Base-by-base conservation (phyloP, 2,797 vertebrate genomes). In the Amblyopsis hoosieri region DNA sequence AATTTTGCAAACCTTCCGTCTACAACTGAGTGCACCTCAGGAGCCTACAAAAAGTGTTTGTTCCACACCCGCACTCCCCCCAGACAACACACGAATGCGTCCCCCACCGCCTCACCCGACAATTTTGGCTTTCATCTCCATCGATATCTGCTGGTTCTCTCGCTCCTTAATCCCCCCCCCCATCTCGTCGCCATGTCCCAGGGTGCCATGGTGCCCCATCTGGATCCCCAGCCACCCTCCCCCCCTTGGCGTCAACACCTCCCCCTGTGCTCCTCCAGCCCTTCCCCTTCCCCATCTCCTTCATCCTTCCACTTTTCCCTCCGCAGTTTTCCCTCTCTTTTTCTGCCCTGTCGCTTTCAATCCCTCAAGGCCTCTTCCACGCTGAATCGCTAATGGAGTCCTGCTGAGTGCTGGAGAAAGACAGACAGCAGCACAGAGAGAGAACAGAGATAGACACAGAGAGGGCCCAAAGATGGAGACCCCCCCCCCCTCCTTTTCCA, bases 341-440 rank as follows among this genome's bases (percentile, higher is more conserved):
- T 91, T 90, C 87, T 89, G 84, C 89, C 85, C 89, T 87, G 90
- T 92, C 90, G 83, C 87, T 89, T 90, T 89, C 84, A 84, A 91
- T 92, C 88, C 85, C 88, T 93, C 86, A 83, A 89, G 87, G 82
- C 81, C 78, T 85, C 85, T 80, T 29, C 78, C 82, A 75, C 31
- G 73, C 81, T 88, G 88, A 91, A 91, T 91, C 83, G 82, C 77
- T 91, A 91, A 91, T 89, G 90, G 86, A 81, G 57, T 85, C 91
- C 90, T n/a, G 77, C 85, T 78, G 87, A 80, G 86, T 57, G 75
- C 74, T 50, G 67, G 81, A 60, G 81, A 82, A 82, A 70, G 78
- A 76, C 81, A 79, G 77, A 85, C 84, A 86, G 83, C 65, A 83
- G 83, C 85, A 15, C 46, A 8, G 13, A 23, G 15, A 14, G 33